Base-by-base conservation (phyloP, 2,797 vertebrate species). In the Neosilurus mollespiculum region DNA sequence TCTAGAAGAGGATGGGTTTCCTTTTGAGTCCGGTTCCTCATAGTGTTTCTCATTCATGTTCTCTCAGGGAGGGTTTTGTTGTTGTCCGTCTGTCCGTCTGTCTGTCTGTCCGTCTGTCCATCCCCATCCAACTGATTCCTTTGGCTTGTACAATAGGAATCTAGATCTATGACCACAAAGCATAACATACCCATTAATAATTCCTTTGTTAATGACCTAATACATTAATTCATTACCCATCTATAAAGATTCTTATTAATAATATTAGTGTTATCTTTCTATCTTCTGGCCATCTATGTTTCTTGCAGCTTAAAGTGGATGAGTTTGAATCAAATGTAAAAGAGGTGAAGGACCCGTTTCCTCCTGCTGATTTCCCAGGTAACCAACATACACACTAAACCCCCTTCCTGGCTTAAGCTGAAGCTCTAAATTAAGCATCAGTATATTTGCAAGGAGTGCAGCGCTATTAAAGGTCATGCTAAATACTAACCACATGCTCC, bases 271-370 rank as follows among this genome's bases (percentile, higher is more conserved):
- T 51, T 9, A 26, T 49, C 3, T 37, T 75, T 1, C 6, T 34
- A 2, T 56, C 51, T 66, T 43, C 59, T 80, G 24, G 9, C 12
- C 37, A 64, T 76, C 2, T 26, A 22, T 76, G 82, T 76, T 58
- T 26, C 86, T 81, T 82, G 49, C 93, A 99, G 98, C 94, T 99
- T 59, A 99, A 97, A 94, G 88, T 99, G 8, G 98, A 99, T 0
- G 98, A 99, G 87, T 99, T 99, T 94, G 98, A 99, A 91, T 98
- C 97, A 37, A 97, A 97, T 12, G 98, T 99, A 82, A 99, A 99
- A 62, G 98, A 99, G 92, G 96, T 99, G 84, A 99, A 99, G 90
- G 98, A 99, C 84, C 98, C 98, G 0, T 99, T 99, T 89, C 98
- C 98, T 61, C 97, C 98, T 9, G 96, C 96, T 7, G 98, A 99